Percentiles rank a stretch among this genome's conserved stretches.
phyloP scores from a whole-genome alignment of 2,888 invertebrate genomes.

The Myopa tessellatipennis region DNA sequence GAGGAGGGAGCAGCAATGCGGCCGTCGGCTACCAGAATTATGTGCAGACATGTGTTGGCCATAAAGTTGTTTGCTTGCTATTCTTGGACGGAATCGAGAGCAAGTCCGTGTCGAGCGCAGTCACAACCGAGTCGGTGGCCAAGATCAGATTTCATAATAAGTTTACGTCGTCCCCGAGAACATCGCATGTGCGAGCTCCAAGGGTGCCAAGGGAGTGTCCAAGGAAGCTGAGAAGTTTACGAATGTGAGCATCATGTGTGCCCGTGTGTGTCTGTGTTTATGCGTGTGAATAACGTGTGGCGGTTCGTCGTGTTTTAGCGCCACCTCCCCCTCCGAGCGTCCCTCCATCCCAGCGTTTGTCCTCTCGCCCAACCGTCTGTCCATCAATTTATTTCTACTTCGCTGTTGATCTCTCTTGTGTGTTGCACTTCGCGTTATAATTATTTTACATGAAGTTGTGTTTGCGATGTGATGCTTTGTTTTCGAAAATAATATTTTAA shows the following conservation, averaged over 20 bases:
- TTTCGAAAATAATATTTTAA: conserved; percentile 60
- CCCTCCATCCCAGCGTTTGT: neutral
- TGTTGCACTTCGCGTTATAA: conserved; percentile 47
- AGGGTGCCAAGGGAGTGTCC: neutral
- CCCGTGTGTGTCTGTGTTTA: conserved; percentile 22
- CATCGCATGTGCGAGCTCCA: neutral
- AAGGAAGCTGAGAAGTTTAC: conserved; percentile 5
- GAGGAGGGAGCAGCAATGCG: neutral
- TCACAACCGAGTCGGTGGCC: conserved; percentile 50
- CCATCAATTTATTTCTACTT: conserved; percentile 32
- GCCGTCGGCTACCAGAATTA: conserved; percentile 32
- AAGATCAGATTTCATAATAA: conserved; percentile 63
- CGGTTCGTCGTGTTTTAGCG: neutral
- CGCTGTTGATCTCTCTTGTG: conserved; percentile 21
- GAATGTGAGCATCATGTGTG: conserved; percentile 2
- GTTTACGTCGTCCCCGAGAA: conserved; percentile 53
- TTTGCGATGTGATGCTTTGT: conserved; percentile 21
- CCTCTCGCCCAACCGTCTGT: neutral
- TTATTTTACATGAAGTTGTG: conserved; percentile 46
- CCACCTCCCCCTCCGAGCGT: neutral
- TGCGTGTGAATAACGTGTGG: conserved; percentile 23
- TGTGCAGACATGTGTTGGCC: conserved; percentile 41
- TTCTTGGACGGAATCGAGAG: conserved; percentile 31
- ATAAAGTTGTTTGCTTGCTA: conserved; percentile 38
- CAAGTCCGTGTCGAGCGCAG: conserved; percentile 16